These are phyloP conservation scores for Periophthalmodon schlosseri DNA, from an alignment of 2,113 vertebrate species.

Conservation along the genomic window DNA sequence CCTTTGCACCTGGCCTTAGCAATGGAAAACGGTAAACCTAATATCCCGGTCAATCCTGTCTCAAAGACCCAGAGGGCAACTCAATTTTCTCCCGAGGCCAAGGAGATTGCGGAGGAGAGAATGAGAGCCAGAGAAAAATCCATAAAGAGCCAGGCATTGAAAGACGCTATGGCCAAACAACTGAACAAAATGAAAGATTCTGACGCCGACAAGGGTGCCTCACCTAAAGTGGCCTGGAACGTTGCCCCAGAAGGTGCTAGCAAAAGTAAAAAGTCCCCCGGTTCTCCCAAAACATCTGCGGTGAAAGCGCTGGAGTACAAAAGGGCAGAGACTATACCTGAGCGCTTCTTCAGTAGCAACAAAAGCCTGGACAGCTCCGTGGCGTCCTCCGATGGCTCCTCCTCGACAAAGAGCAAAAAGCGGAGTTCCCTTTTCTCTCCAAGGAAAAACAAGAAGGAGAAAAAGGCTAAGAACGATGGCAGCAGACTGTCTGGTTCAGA, in stretches of 20 bases:
- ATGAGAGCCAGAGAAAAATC: constrained; percentile 93
- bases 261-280: constrained; percentile 72
- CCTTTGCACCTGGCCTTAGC: constrained; percentile 74
- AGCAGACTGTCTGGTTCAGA: constrained; percentile 78
- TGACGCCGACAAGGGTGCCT: constrained; percentile 65
- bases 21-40: constrained; percentile 84
- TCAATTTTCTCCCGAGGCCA: constrained; percentile 88
- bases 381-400: constrained; percentile 89
- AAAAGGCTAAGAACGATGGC: constrained; percentile 89
- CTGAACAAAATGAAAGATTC: constrained; percentile 89
- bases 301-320: constrained; percentile 77
- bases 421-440: constrained; percentile 94
- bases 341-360: constrained; percentile 81
- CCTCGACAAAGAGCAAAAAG: constrained; percentile 89
- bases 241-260: constrained; percentile 43
- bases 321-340: constrained; percentile 74
- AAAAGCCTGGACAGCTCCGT: constrained; percentile 85
- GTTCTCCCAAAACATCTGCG: constrained; percentile 68
- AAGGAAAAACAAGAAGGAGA: constrained; percentile 94
- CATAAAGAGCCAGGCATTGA: constrained; percentile 89
- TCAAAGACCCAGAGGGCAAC: constrained; percentile 68
- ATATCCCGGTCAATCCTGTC: constrained; percentile 59
- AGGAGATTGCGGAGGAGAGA: constrained; percentile 91
- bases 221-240: constrained; percentile 70
- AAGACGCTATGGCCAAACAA: constrained; percentile 94